These are phyloP conservation scores for Oxytorus armatus DNA, from an alignment of 2,888 invertebrate genomes.

Conservation along the genomic window DNA sequence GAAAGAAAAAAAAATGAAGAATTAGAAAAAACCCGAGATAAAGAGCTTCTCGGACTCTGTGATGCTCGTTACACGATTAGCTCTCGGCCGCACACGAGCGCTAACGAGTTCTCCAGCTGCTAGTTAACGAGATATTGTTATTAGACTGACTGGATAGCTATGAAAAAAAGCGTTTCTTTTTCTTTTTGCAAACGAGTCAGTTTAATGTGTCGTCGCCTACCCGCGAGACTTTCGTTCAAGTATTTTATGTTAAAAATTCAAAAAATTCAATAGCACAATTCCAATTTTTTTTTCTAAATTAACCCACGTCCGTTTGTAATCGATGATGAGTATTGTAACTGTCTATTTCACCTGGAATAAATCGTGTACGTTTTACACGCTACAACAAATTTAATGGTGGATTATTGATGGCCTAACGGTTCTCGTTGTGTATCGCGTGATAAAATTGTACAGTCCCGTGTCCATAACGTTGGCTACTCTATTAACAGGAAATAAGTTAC, in stretches of 20 bases:
- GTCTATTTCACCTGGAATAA: too few relatives aligned
- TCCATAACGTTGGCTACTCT: neutral
- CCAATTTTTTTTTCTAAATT: too few relatives aligned
- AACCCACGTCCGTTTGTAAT: too few relatives aligned
- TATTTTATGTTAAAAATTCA: too few relatives aligned
- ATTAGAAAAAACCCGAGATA: too few relatives aligned
- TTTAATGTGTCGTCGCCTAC: constrained; percentile 45
- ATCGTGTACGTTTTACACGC: constrained; percentile 46
- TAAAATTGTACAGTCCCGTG: neutral
- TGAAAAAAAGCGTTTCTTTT: neutral
- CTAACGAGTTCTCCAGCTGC: constrained; percentile 56
- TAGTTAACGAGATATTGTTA: constrained; percentile 52
- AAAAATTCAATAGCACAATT: too few relatives aligned
- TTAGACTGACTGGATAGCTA: constrained; percentile 42
- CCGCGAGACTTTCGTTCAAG: constrained; percentile 4
- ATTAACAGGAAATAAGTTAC: neutral
- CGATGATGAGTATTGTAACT: too few relatives aligned
- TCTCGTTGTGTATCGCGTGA: neutral
- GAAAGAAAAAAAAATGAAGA: too few relatives aligned
- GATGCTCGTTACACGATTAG: constrained; percentile 49
- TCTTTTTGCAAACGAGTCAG: constrained; percentile 11
- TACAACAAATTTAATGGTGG: constrained; percentile 10
- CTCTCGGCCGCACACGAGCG: constrained; percentile 39
- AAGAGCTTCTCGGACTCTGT: neutral
- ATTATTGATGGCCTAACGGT: constrained; percentile 37